Percentiles rank a stretch among this genome's conserved stretches.
phyloP scores from a whole-genome alignment of 2,797 vertebrate genomes.

The Cossypha polioptera region DNA sequence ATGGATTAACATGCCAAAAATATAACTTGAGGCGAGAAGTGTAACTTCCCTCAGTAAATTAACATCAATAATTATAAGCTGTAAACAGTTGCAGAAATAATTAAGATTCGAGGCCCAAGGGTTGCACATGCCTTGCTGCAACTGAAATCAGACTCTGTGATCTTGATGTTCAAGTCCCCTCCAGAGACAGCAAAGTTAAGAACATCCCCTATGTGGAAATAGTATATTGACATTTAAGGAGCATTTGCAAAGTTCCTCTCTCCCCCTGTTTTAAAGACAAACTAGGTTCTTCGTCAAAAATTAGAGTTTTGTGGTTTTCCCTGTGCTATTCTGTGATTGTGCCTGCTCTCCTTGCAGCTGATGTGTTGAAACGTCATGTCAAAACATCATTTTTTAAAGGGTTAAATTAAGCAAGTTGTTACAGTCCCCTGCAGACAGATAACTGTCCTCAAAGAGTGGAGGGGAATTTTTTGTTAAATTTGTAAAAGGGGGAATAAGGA shows the following conservation, averaged over 20 bases:
- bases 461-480: not conserved
- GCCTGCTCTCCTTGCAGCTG: not conserved
- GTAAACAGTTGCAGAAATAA: constrained; percentile 70
- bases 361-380: not conserved
- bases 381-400: not conserved
- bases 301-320: not conserved
- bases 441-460: not conserved
- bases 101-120: constrained; percentile 67
- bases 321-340: not conserved
- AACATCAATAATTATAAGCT: constrained; percentile 70
- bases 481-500: not conserved
- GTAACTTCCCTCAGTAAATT: constrained; percentile 67
- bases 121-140: constrained; percentile 24
- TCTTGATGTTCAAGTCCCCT: constrained; percentile 34
- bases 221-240: not conserved
- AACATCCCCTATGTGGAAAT: not conserved
- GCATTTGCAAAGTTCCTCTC: not conserved
- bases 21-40: constrained; percentile 54
- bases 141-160: constrained; percentile 1
- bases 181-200: not conserved
- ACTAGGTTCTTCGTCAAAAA: not conserved
- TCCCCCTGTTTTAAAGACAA: not conserved
- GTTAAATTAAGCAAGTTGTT: constrained; percentile 3
- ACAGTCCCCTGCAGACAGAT: not conserved
- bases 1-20: constrained; percentile 47